A percentile compares a stretch with the other conserved stretches of the same genome.
These are phyloP conservation scores for Mythimna loreyi DNA, from an alignment of 2,888 invertebrate genomes.

Conservation along the genomic window DNA sequence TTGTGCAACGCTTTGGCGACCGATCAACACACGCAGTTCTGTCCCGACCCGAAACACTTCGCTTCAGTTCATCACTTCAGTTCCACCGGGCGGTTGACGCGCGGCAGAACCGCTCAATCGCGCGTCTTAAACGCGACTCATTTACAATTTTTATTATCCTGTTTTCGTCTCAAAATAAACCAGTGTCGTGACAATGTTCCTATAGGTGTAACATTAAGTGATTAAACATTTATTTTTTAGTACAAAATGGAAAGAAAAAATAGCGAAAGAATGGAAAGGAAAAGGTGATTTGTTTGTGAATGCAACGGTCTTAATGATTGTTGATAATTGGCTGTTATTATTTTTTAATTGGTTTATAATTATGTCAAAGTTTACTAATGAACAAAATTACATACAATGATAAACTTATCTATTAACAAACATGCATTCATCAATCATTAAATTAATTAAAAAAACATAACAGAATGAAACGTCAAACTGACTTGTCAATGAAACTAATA, in stretches of 20 bases:
- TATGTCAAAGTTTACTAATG: slow-evolving; percentile 4
- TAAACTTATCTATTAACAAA: neutral
- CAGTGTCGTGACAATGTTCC: slow-evolving; percentile 68
- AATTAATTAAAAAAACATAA: neutral
- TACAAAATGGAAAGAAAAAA: slow-evolving; percentile 63
- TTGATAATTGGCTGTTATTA: slow-evolving; percentile 32
- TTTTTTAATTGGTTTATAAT: neutral
- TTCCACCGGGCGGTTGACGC: slow-evolving; percentile 51
- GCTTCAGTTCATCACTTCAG: slow-evolving; percentile 70
- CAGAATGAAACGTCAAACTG: neutral
- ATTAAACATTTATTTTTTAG: slow-evolving; percentile 58
- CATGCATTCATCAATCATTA: neutral
- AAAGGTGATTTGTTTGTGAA: slow-evolving; percentile 82
- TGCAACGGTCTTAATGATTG: slow-evolving; percentile 23
- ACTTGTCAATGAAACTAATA: neutral
- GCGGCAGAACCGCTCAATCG: slow-evolving; percentile 54
- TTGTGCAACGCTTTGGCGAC: slow-evolving; percentile 88
- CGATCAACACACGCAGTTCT: slow-evolving; percentile 81
- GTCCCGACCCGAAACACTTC: slow-evolving; percentile 80
- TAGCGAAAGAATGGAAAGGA: slow-evolving; percentile 86
- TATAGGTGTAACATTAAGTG: slow-evolving; percentile 58
- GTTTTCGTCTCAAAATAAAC: slow-evolving; percentile 65
- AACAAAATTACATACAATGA: neutral
- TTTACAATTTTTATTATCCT: slow-evolving; percentile 52
- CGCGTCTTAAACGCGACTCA: slow-evolving; percentile 60